phyloP scores from a whole-genome alignment of 2,113 vertebrate genomes.

The Phaethornis superciliosus region DNA sequence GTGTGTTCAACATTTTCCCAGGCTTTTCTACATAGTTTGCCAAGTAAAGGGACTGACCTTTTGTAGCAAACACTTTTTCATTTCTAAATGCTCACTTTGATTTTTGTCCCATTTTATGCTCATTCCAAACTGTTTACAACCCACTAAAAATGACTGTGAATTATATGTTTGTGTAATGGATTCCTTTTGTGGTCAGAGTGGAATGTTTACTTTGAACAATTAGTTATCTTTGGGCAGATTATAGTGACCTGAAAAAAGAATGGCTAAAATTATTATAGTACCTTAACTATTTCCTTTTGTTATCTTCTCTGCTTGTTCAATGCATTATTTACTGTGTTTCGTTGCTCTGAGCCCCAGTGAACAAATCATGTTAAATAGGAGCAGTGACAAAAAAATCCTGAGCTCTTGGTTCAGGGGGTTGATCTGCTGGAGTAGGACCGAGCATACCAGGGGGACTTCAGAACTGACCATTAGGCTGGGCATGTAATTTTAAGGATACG shows the following conservation, averaged over 20 bases:
- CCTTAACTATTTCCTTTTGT: constrained; percentile 81
- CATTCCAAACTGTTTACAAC: constrained; percentile 92
- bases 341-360: not conserved
- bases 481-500: not conserved
- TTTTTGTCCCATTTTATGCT: constrained; percentile 90
- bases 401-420: not conserved
- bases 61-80: constrained; percentile 91
- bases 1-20: constrained; percentile 91
- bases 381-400: not conserved
- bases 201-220: constrained; percentile 90
- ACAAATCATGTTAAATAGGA: constrained; percentile 26
- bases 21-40: constrained; percentile 89
- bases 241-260: constrained; percentile 83
- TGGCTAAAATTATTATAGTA: constrained; percentile 82
- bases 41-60: constrained; percentile 91
- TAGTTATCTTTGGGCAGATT: constrained; percentile 89
- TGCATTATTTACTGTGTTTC: constrained; percentile 55
- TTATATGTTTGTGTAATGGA: constrained; percentile 93
- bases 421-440: not conserved
- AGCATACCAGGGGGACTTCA: not conserved
- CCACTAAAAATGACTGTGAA: constrained; percentile 92
- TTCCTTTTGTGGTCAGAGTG: constrained; percentile 87
- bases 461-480: not conserved
- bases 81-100: constrained; percentile 92
- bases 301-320: constrained; percentile 63